Percentiles rank a stretch among this genome's conserved stretches.
Evolutionary conservation across 2,888 invertebrate genomes (phyloP).

Genomic region (Polyploca ridens): DNA sequence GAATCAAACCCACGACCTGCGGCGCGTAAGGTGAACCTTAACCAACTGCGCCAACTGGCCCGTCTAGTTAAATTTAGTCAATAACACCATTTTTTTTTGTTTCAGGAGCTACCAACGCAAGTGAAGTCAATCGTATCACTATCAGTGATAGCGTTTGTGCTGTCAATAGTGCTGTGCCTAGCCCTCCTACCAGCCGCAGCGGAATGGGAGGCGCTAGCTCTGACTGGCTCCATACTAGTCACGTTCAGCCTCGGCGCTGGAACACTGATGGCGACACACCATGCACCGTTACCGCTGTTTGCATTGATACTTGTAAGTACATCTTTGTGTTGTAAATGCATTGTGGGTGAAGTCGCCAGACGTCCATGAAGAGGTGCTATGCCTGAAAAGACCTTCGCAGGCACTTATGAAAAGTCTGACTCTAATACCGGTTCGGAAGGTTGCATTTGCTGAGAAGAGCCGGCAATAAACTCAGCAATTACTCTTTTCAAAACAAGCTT

Average conservation of each 20-base stretch:
- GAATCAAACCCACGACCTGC: too few relatives aligned
- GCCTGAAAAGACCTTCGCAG: too few relatives aligned
- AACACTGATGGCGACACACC: slow-evolving; percentile 86
- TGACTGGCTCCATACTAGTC: slow-evolving; percentile 86
- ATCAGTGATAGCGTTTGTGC: slow-evolving; percentile 78
- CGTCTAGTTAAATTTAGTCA: too few relatives aligned
- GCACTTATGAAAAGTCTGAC: too few relatives aligned
- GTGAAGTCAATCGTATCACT: slow-evolving; percentile 75
- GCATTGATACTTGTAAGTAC: slow-evolving; percentile 87
- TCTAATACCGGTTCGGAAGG: too few relatives aligned
- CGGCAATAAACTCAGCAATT: too few relatives aligned
- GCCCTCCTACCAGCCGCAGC: slow-evolving; percentile 85
- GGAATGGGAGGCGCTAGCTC: slow-evolving; percentile 85
- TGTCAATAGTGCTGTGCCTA: slow-evolving; percentile 79
- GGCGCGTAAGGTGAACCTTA: too few relatives aligned
- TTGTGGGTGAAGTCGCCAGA: too few relatives aligned
- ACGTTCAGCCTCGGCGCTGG: slow-evolving; percentile 84
- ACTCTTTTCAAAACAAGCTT: too few relatives aligned
- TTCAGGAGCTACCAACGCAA: slow-evolving; percentile 82
- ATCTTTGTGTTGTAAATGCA: not conserved
- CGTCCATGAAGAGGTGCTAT: too few relatives aligned
- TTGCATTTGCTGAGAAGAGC: too few relatives aligned
- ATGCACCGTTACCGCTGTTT: slow-evolving; percentile 89
- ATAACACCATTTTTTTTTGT: slow-evolving; percentile 34
- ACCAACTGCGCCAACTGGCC: too few relatives aligned